phyloP scores from a whole-genome alignment of 2,113 vertebrate genomes.

The Paratilapia polleni region DNA sequence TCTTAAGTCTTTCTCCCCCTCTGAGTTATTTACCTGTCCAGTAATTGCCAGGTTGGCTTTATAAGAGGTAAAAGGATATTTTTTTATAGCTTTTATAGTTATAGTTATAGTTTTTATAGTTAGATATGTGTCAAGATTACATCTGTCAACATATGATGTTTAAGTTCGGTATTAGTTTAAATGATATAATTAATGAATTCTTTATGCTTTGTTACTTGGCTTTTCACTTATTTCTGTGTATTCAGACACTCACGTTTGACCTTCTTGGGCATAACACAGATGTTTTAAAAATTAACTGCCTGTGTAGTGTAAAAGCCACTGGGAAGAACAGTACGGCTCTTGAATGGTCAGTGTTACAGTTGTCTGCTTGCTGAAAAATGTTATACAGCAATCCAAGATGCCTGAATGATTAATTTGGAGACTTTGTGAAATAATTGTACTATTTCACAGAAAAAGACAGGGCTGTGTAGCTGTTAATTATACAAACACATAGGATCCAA shows the following conservation, averaged over 20 bases:
- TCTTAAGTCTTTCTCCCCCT: not conserved
- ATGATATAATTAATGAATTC: not conserved
- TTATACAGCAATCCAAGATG: not conserved
- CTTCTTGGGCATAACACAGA: not conserved
- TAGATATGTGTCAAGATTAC: slow-evolving; percentile 35
- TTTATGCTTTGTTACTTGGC: not conserved
- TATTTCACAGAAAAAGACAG: not conserved
- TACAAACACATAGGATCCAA: too few relatives aligned
- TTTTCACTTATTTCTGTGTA: not conserved
- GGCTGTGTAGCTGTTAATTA: too few relatives aligned
- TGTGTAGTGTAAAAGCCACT: slow-evolving; percentile 3
- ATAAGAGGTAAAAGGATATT: slow-evolving; percentile 13
- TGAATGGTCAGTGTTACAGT: slow-evolving; percentile 15
- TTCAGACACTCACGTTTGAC: not conserved
- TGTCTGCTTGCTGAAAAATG: not conserved
- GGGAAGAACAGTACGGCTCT: not conserved
- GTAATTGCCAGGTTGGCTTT: slow-evolving; percentile 15
- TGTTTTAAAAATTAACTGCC: slow-evolving; percentile 15
- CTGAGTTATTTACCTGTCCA: slow-evolving; percentile 15
- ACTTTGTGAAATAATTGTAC: not conserved
- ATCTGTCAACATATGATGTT: slow-evolving; percentile 3
- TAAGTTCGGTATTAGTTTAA: not conserved
- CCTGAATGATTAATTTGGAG: not conserved
- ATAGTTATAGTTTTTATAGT: not conserved
- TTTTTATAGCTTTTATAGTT: not conserved